Conservation (phyloP, 1,140 invertebrate genomes). For the Episyrphus balteatus region DNA sequence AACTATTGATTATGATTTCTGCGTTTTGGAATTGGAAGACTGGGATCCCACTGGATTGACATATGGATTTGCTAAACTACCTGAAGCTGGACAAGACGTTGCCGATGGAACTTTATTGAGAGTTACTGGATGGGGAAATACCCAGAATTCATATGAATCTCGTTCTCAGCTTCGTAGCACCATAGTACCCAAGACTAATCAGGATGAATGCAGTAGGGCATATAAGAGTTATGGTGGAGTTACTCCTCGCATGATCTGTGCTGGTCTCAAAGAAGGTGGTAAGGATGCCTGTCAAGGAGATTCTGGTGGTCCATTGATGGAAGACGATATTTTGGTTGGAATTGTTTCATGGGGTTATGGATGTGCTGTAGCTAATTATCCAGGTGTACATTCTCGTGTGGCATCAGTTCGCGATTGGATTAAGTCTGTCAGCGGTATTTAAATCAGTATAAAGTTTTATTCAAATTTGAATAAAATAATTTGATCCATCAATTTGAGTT, state of each 20-base stretch:
- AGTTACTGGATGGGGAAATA: constrained; percentile 39
- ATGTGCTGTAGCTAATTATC: constrained; percentile 41
- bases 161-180: constrained; percentile 33
- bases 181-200: constrained; percentile 33
- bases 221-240: constrained; percentile 32
- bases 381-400: constrained; percentile 46
- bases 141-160: constrained; percentile 14
- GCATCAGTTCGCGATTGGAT: constrained; percentile 38
- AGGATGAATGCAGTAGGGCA: constrained; percentile 24
- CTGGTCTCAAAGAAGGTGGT: constrained; percentile 51
- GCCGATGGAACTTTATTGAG: constrained; percentile 22
- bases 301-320: constrained; percentile 37
- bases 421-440: constrained; percentile 13
- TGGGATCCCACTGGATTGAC: constrained; percentile 12
- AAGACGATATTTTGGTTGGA: constrained; percentile 36
- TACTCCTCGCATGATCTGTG: constrained; percentile 55
- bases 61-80: constrained; percentile 13
- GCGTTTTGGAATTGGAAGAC: constrained; percentile 19
- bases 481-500: neutral
- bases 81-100: constrained; percentile 14
- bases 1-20: constrained; percentile 31
- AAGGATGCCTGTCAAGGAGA: constrained; percentile 59
- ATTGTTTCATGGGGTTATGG: constrained; percentile 50
- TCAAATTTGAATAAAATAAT: neutral
- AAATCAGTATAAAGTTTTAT: too few species aligned